Percentiles rank a stretch among this genome's conserved stretches.
These are phyloP conservation scores for Sprattus sprattus DNA, from an alignment of 2,113 vertebrate species.

Conservation along the genomic window DNA sequence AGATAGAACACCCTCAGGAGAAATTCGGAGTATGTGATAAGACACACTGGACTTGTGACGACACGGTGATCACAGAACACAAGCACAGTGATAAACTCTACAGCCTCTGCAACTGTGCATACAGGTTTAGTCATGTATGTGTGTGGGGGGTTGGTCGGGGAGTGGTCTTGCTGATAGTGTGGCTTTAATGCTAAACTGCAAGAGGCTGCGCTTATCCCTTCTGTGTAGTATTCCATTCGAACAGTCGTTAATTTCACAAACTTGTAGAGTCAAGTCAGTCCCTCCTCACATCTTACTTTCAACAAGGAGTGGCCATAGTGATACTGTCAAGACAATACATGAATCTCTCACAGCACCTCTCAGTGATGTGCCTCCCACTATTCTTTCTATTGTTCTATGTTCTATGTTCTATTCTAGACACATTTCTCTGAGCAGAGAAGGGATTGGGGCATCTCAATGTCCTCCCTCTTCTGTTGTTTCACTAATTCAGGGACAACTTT, in stretches of 20 bases:
- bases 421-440: not conserved
- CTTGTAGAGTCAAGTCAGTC: not conserved
- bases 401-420: not conserved
- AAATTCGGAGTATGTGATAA: not conserved
- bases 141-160: not conserved
- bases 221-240: not conserved
- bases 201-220: not conserved
- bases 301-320: not conserved
- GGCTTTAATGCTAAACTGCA: not conserved
- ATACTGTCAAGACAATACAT: not conserved
- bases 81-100: not conserved
- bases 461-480: not conserved
- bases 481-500: not conserved
- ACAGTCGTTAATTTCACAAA: not conserved
- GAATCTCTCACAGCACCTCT: not conserved
- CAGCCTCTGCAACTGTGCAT: not conserved
- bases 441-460: slow-evolving; percentile 3
- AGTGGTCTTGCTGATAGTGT: not conserved
- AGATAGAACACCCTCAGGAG: slow-evolving; percentile 15
- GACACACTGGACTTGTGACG: slow-evolving; percentile 17
- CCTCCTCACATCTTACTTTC: not conserved
- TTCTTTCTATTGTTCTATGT: not conserved
- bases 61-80: not conserved
- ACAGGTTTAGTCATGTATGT: not conserved
- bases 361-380: not conserved